Evolutionary conservation across 2,888 invertebrate genomes (phyloP), one percentile per base, ranked within the genome.

Genomic region (Caradrina kadenii): DNA sequence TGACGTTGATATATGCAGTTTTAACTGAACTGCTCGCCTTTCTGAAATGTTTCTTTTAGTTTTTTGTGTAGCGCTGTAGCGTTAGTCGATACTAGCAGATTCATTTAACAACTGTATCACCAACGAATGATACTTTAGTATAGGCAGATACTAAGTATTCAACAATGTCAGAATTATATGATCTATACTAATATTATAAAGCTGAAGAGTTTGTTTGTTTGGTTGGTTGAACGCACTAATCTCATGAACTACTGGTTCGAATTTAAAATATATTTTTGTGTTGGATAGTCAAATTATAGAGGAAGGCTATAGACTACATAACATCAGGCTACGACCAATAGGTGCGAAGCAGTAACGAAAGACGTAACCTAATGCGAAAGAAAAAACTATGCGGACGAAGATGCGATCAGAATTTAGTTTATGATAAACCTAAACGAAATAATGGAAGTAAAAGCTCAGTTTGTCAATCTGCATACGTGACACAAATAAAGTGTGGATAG

Each of bases 1-100:
- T 73, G 75, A 83, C 79, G 69, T 78, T 80, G 76, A 81, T 81
- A 45, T 81, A 81, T 81, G 75, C 70, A 67, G 56, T 74, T 71
- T 66, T 73, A 77, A 73, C 69, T 60, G 73, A 62, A 62, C 49
- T 42, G 17, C 19, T 73, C 54, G 79, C 21, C 22, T 73, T 22
- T 62, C 31, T 54, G 50, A 54, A 73, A 52, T 48, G 19, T 22
- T 50, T 53, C 19, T 39, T 4, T 13, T 39, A 6, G 10, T 39
- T 49, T 19, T 53, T n/a, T 61, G 19, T 48, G 11, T 21, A 26
- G 39, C 15, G 22, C 11, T 4, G 39, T 42, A 56, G 17, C 45
- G 45, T 17, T 49, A 49, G 19, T 42, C 49, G 45, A 13, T 52
- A 22, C 13, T 35, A 13, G 3, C 48, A 48, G 39, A 53, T 48